Base-by-base conservation (phyloP, 2,113 vertebrate genomes). In the Chiloscyllium plagiosum region DNA sequence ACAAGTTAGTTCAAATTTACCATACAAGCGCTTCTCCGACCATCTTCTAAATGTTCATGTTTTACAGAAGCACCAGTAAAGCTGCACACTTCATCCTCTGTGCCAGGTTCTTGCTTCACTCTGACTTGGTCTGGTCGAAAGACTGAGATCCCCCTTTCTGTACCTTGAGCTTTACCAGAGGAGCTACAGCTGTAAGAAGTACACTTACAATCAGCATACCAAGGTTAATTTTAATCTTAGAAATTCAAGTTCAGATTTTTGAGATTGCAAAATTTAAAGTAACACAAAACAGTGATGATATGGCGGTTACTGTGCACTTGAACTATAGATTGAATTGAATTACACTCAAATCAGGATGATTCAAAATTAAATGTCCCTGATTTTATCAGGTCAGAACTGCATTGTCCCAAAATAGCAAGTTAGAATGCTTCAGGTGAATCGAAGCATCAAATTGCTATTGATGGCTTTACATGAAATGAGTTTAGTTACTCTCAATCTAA, bases 11-110 rank as follows among this genome's bases (percentile, higher is more conserved):
- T 65, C 37, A 95, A 15, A 8, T 96, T 97, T 98, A 99, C 99
- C 99, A 99, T 99, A 98, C 99, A 99, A 96, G 99, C 99, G 65
- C 99, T 99, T 96, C 99, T 98, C 56, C 98, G 97, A 78, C 98
- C 98, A 96, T 99, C 99, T 96, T 99, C 98, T 37, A 97, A 96
- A 95, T 98, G 98, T 15, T 99, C 99, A 24, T 98, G 98, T 96
- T 99, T 99, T 83, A 98, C 96, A 87, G 98, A 98, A 96, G 98
- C 93, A 96, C 98, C 98, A 89, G 98, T 98, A 97, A 98, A 99
- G 95, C 97, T 98, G 96, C 98, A 99, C 85, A 98, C 96, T 86
- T 98, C 98, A 90, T 99, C 99, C 72, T 99, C 99, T 76, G 97
- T 98, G 37, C 98, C 98, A 15, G 99, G 99, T 96, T 99, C 99